A percentile compares a stretch with the other conserved stretches of the same genome.
phyloP scores from a whole-genome alignment of 2,797 vertebrate species.

The Erethizon dorsatum region DNA sequence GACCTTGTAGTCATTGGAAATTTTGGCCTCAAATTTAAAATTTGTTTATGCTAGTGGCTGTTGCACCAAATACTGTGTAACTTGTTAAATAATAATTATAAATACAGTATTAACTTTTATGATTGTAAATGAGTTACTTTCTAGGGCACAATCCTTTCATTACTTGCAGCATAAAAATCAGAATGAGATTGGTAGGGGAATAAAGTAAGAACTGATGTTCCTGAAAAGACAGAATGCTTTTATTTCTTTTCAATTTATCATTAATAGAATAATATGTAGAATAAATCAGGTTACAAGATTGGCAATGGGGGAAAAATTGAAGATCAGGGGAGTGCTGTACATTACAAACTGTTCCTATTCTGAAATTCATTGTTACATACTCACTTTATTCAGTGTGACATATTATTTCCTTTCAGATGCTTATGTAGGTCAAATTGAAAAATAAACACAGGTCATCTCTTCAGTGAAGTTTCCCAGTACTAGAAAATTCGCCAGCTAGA shows the following conservation, averaged over 20 bases:
- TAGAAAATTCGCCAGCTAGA: not conserved
- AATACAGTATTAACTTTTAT: not conserved
- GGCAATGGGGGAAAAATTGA: not conserved
- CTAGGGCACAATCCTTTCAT: not conserved
- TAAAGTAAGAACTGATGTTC: constrained; percentile 10
- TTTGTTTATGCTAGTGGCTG: not conserved
- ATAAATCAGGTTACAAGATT: constrained; percentile 58
- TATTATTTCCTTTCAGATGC: constrained; percentile 59
- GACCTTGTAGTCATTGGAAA: not conserved
- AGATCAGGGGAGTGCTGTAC: not conserved
- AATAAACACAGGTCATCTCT: not conserved
- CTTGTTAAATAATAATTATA: not conserved
- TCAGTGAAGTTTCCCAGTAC: not conserved
- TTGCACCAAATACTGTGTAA: constrained; percentile 24
- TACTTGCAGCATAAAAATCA: not conserved
- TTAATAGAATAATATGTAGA: constrained; percentile 1
- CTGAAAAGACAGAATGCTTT: not conserved
- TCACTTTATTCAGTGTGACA: constrained; percentile 43
- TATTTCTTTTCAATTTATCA: constrained; percentile 34
- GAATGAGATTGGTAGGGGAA: constrained; percentile 26
- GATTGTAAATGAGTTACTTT: constrained; percentile 5
- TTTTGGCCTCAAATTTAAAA: constrained; percentile 34
- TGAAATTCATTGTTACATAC: constrained; percentile 8
- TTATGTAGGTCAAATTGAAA: constrained; percentile 46
- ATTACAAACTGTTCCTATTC: constrained; percentile 38